phyloP scores from a whole-genome alignment of 2,888 invertebrate genomes.

The Augochlorella aurata region DNA sequence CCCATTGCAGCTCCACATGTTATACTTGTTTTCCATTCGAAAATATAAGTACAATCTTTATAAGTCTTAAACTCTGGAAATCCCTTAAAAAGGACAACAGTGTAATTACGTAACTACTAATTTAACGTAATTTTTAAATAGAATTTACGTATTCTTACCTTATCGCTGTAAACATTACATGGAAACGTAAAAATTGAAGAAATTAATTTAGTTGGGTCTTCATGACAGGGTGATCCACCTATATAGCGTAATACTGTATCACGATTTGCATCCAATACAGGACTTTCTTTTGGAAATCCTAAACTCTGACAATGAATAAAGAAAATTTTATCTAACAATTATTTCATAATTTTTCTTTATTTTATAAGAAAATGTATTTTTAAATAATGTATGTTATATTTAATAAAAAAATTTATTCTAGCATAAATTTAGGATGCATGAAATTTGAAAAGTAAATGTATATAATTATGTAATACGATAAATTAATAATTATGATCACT shows the following conservation, averaged over 20 bases:
- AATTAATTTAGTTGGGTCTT: constrained; percentile 61
- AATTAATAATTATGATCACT: not conserved
- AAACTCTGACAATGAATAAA: constrained; percentile 66
- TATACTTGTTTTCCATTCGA: constrained; percentile 75
- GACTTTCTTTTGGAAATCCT: constrained; percentile 70
- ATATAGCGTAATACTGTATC: constrained; percentile 66
- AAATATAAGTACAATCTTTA: constrained; percentile 71
- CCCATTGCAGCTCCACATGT: constrained; percentile 70
- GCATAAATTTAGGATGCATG: not conserved
- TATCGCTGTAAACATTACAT: constrained; percentile 61
- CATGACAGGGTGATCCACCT: constrained; percentile 71
- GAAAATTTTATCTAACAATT: constrained; percentile 9
- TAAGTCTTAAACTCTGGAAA: constrained; percentile 69
- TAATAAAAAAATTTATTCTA: not conserved
- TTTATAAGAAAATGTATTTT: not conserved
- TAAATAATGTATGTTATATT: not conserved
- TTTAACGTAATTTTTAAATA: not conserved
- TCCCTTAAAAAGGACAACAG: constrained; percentile 61
- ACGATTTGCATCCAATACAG: constrained; percentile 64
- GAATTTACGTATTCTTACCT: constrained; percentile 36
- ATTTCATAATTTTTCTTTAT: not conserved
- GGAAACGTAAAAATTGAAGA: constrained; percentile 70
- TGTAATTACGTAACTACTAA: not conserved
- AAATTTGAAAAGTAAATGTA: not conserved
- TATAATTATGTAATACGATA: not conserved